Conservation (phyloP, 1,140 invertebrate species). For the Cyclina sinensis region DNA sequence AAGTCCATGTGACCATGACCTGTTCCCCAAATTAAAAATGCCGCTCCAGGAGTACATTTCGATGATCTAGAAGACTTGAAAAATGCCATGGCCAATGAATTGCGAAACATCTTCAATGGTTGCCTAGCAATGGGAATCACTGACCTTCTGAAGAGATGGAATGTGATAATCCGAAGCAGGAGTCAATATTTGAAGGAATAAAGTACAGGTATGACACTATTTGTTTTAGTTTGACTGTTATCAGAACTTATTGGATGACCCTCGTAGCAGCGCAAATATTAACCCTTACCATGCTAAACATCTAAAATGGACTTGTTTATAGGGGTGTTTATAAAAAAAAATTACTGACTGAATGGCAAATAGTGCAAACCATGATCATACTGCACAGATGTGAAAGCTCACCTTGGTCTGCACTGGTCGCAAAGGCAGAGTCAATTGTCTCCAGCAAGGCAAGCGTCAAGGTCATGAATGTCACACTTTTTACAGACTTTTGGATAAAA, state of each 20-base stretch:
- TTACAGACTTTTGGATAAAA: too few relatives aligned
- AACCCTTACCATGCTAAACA: too few relatives aligned
- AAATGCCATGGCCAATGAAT: neutral
- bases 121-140: conserved; percentile 11
- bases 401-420: too few relatives aligned
- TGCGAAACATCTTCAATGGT: neutral
- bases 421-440: too few relatives aligned
- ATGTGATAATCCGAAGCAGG: neutral
- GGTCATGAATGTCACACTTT: too few relatives aligned
- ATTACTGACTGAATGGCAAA: too few relatives aligned
- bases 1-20: neutral
- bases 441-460: too few relatives aligned
- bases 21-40: neutral
- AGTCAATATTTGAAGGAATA: neutral
- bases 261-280: too few relatives aligned
- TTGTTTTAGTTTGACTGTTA: neutral
- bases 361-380: too few relatives aligned
- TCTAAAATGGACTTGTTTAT: too few relatives aligned
- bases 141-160: neutral
- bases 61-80: neutral
- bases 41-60: neutral
- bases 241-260: neutral
- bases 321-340: too few relatives aligned
- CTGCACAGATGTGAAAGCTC: too few relatives aligned
- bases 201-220: neutral